phyloP scores from a whole-genome alignment of 2,113 vertebrate genomes.

The Lasiurus borealis region DNA sequence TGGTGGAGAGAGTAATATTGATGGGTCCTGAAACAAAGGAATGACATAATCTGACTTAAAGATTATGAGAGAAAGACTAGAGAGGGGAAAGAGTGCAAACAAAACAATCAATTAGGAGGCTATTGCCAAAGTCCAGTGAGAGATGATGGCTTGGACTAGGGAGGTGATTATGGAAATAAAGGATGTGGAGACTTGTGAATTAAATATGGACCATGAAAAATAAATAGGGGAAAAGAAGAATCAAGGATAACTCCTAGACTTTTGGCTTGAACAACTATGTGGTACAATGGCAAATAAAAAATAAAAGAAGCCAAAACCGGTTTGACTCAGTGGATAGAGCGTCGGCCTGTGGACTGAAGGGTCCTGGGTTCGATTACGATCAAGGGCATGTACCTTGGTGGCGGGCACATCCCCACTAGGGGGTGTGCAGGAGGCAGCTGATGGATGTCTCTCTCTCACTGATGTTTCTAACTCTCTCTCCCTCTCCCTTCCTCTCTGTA shows the following conservation, averaged over 20 bases:
- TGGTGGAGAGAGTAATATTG: background rate
- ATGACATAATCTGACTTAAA: background rate
- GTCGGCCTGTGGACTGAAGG: no score
- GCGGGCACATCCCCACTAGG: no score
- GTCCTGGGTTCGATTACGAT: no score
- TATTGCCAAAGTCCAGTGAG: background rate
- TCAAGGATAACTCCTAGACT: background rate
- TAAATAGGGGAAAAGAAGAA: background rate
- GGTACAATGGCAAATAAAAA: background rate
- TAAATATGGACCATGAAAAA: background rate
- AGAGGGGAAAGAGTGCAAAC: background rate
- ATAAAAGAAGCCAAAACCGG: background rate
- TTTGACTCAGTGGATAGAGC: no score
- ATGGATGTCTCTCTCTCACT: no score
- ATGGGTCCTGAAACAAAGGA: background rate
- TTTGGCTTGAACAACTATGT: background rate
- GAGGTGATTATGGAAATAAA: background rate
- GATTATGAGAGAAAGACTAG: background rate
- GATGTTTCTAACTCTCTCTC: no score
- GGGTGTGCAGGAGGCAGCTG: no score
- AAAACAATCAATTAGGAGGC: background rate
- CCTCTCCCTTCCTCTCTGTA: no score
- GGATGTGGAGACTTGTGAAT: background rate
- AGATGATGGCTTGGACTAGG: background rate
- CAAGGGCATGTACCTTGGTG: background rate